Evolutionary conservation across 2,797 vertebrate genomes (phyloP), one percentile per base, ranked within the genome.

Genomic region (Siniperca scherzeri): DNA sequence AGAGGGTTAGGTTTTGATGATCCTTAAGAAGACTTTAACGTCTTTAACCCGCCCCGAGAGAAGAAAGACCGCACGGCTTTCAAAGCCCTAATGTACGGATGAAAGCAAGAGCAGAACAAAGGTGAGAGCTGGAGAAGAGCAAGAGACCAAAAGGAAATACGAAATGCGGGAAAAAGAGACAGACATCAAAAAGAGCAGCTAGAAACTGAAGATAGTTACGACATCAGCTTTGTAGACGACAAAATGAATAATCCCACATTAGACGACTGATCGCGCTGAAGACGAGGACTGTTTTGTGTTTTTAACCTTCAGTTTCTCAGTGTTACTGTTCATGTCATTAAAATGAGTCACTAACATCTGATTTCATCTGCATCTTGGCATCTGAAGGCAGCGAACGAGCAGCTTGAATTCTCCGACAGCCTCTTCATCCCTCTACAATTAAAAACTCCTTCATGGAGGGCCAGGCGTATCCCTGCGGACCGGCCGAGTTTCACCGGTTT

Each of bases 21-120:
- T 27, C n/a, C 19, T 61, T 42, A 11, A 14, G 25, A n/a, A 44
- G 9, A 25, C 27, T 55, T 55, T 12, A 13, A 27, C 33, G 16
- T 33, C 22, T 55, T 9, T 0, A 74, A 57, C 1, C 9, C 40
- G 30, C 3, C 11, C 22, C 6, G 36, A 48, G 33, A 61, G 61
- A 42, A 60, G 21, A 77, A 80, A 57, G 1, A 25, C n/a, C 11
- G 6, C 21, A 30, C 22, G 9, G 36, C 3, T 13, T 75, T 81
- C 22, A 60, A 19, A 62, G 74, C 3, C 22, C 1, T 71, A 30
- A 79, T 48, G 52, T 44, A 53, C 44, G 53, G 25, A 81, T 60
- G 11, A 81, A 57, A 69, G 50, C 9, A 4, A 62, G 22, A 4
- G 14, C 0, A 6, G 30, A 71, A 21, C 5, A 44, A 36, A 60